phyloP scores from a whole-genome alignment of 2,113 vertebrate genomes.

The Ophthalmolycus amberensis region DNA sequence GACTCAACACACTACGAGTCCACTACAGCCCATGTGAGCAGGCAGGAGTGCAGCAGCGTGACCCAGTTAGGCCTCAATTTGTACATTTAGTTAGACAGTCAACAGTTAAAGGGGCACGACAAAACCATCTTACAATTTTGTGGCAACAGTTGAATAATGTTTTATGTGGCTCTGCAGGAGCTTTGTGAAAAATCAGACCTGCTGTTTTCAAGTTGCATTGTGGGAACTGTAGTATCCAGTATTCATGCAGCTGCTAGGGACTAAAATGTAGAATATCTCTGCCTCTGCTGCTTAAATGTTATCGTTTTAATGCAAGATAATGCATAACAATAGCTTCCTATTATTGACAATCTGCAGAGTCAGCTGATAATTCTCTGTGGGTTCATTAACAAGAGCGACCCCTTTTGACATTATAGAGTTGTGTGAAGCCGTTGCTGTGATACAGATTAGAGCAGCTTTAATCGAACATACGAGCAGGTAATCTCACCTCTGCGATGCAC shows the following conservation, averaged over 20 bases:
- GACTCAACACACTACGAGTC: conserved; percentile 27
- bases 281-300: background rate
- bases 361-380: background rate
- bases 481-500: conserved; percentile 84
- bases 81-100: background rate
- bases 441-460: background rate
- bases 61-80: conserved; percentile 20
- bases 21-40: background rate
- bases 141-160: background rate
- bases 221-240: background rate
- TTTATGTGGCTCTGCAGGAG: background rate
- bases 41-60: background rate
- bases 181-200: background rate
- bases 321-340: background rate
- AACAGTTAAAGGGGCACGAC: background rate
- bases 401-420: background rate
- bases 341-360: too few relatives aligned
- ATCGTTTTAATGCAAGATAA: background rate
- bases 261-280: too few relatives aligned
- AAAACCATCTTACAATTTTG: background rate
- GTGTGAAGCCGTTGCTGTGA: background rate
- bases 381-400: background rate
- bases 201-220: background rate
- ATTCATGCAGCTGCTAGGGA: background rate
- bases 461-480: background rate